A percentile compares a stretch with the other conserved stretches of the same genome.
phyloP scores from a whole-genome alignment of 2,113 vertebrate genomes.

The Paedocypris sp. region DNA sequence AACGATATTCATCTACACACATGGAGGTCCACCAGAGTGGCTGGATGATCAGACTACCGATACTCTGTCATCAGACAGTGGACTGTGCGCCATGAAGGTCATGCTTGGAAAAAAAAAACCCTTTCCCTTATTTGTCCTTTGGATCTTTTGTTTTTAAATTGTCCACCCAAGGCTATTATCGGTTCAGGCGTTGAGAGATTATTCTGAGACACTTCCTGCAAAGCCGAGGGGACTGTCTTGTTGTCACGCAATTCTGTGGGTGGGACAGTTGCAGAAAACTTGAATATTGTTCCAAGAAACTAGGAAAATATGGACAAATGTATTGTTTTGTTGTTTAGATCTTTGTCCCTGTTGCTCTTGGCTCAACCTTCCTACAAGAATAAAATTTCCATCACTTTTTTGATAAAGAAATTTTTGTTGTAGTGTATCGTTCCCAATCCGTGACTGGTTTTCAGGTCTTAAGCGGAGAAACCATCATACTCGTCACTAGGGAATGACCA shows the following conservation, averaged over 20 bases:
- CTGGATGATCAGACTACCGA: neutral
- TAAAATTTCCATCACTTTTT: no score
- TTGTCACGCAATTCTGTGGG: conserved; percentile 25
- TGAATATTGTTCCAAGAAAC: no score
- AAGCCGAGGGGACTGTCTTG: neutral
- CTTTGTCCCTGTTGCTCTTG: no score
- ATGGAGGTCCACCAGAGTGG: neutral
- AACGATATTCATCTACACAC: no score
- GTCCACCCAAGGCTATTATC: conserved; percentile 25
- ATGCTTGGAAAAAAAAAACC: neutral
- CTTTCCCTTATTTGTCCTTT: conserved; percentile 15
- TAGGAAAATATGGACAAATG: neutral
- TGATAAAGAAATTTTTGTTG: no score
- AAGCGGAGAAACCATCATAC: neutral
- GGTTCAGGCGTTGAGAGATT: conserved; percentile 5
- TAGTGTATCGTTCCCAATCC: neutral
- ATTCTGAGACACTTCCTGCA: conserved; percentile 29
- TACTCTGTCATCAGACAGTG: neutral
- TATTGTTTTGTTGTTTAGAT: no score
- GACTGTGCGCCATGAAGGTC: conserved; percentile 3
- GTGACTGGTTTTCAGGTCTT: neutral
- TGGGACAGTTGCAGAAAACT: conserved; percentile 1
- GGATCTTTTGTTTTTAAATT: conserved; percentile 26
- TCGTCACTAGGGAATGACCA: neutral
- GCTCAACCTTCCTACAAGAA: no score